Percentiles rank a stretch among this genome's conserved stretches.
These are phyloP conservation scores for Macrophya annulata DNA, from an alignment of 2,888 invertebrate genomes.

Conservation along the genomic window DNA sequence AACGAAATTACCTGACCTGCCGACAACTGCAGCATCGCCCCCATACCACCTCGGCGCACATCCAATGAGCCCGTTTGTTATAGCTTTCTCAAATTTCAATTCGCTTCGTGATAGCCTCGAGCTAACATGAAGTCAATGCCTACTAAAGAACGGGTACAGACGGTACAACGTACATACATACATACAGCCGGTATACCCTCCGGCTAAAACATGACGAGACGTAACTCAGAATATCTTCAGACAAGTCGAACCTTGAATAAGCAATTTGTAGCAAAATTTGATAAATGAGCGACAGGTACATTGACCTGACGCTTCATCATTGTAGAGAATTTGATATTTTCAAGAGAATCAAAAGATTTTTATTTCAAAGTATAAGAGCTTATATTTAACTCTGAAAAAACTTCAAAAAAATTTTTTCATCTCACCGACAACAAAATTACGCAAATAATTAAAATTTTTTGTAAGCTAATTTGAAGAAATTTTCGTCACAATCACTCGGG, in stretches of 20 bases:
- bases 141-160: background rate
- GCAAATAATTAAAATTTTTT: too few relatives aligned
- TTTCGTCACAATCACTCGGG: too few relatives aligned
- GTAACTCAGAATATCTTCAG: background rate
- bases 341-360: background rate
- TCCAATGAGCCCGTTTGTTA: background rate
- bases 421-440: too few relatives aligned
- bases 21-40: background rate
- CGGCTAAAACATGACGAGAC: constrained; percentile 13
- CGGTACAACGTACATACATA: constrained; percentile 15
- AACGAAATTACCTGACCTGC: background rate
- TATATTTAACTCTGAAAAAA: too few relatives aligned
- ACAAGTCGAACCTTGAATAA: background rate
- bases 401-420: too few relatives aligned
- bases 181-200: background rate
- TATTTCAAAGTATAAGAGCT: too few relatives aligned
- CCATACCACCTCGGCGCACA: background rate
- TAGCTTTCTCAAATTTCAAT: constrained; percentile 20
- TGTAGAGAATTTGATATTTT: background rate
- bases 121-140: background rate
- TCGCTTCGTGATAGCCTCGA: constrained; percentile 6
- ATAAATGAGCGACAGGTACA: background rate
- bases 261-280: constrained; percentile 7
- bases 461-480: too few relatives aligned
- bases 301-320: background rate